Base-by-base conservation (phyloP, 2,113 vertebrate species). In the Pterocles burchelli region DNA sequence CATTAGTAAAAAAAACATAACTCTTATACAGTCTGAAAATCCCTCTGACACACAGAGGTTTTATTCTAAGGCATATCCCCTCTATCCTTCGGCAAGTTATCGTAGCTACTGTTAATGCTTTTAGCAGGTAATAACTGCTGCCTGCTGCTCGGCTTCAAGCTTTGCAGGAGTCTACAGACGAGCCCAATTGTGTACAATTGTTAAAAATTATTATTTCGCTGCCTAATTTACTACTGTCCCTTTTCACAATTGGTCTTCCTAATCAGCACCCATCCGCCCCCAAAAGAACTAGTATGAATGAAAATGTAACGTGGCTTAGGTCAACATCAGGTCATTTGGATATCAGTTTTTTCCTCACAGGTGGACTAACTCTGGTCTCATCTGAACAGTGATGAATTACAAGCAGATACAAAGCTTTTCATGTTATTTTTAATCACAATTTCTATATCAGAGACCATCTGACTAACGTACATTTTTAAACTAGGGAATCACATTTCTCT, bases 1-100 rank as follows among this genome's bases (percentile, higher is more conserved):
- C 98, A 98, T 99, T 98, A 95, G 97, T 87, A 96, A 96, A 97
- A 97, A 97, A 97, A 94, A 96, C 96, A 96, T 91, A 91, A 96
- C 88, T 98, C 92, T 93, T 77, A 65, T 93, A 94, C 87, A 97
- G 96, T 92, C 94, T 96, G 95, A 96, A 98, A 97, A 96, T 95
- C 90, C 93, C 92, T 97, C 94, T 90, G 84, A 97, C 93, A 95
- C 94, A 93, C 88, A 97, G 96, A 97, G 95, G 92, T 96, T 97
- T 97, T 96, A 95, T 97, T 97, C 95, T 96, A 78, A 94, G 85
- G 92, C 90, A 93, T 95, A 95, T 34, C 79, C 92, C 75, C 38
- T 92, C 94, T 88, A 24, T 96, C 70, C 80, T 94, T 89, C 38
- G 3, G 96, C 57, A 31, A 95, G 94, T 96, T 93, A 93, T 84